Conservation (phyloP, 2,888 invertebrate species). For the Boloria selene region DNA sequence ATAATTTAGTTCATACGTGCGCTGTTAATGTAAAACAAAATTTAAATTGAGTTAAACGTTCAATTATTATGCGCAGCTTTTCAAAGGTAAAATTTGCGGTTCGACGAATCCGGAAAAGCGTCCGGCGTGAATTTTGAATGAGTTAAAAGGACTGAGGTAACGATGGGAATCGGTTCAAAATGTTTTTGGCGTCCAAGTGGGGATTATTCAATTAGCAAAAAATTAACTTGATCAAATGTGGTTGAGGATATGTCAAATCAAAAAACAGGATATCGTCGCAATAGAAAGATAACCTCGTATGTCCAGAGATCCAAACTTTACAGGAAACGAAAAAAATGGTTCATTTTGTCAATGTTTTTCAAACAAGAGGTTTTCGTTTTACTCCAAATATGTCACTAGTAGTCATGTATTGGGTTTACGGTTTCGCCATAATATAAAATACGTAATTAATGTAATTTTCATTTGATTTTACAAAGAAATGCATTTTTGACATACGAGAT, state of each 20-base stretch:
- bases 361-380: too few relatives aligned
- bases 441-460: too few relatives aligned
- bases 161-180: conserved; percentile 29
- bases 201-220: conserved; percentile 30
- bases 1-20: conserved; percentile 5
- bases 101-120: conserved; percentile 33
- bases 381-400: too few relatives aligned
- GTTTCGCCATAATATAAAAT: too few relatives aligned
- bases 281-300: too few relatives aligned
- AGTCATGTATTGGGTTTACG: too few relatives aligned
- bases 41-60: conserved; percentile 24
- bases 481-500: too few relatives aligned
- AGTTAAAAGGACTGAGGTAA: conserved; percentile 28
- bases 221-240: conserved; percentile 8
- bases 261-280: too few relatives aligned
- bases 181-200: conserved; percentile 14
- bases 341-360: too few relatives aligned
- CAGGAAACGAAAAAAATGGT: too few relatives aligned
- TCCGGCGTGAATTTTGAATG: conserved; percentile 34
- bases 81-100: conserved; percentile 36
- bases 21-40: conserved; percentile 23
- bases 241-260: neutral
- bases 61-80: conserved; percentile 22
- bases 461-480: too few relatives aligned
- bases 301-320: too few relatives aligned